These are phyloP conservation scores for Dendrocincla fuliginosa DNA, from an alignment of 2,797 vertebrate genomes.

Conservation along the genomic window DNA sequence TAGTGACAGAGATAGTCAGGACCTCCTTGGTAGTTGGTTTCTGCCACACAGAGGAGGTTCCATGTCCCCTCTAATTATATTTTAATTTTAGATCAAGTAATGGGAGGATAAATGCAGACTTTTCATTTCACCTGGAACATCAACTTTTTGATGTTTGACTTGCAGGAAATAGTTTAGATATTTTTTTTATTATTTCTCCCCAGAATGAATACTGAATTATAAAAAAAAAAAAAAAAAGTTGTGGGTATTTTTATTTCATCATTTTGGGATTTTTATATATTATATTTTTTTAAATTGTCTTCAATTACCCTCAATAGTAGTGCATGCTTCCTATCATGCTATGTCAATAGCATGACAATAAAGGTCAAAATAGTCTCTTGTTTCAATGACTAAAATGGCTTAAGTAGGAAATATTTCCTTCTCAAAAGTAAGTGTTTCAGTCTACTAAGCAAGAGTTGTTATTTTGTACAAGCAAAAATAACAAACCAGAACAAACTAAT, in stretches of 20 bases:
- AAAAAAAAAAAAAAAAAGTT: background rate
- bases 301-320: background rate
- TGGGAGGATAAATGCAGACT: background rate
- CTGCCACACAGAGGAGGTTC: background rate
- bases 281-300: background rate
- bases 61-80: background rate
- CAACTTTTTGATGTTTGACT: background rate
- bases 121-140: conserved; percentile 27
- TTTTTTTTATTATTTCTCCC: background rate
- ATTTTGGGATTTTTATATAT: background rate
- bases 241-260: background rate
- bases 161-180: background rate
- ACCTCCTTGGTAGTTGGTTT: background rate
- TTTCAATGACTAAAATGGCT: background rate
- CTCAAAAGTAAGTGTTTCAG: background rate
- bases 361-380: background rate
- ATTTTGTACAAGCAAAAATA: background rate
- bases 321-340: background rate
- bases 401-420: conserved; percentile 7
- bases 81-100: conserved; percentile 11
- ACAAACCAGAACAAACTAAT: background rate
- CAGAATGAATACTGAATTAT: background rate
- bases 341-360: background rate
- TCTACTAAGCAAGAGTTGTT: background rate
- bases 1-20: background rate